A percentile compares a stretch with the other conserved stretches of the same genome.
phyloP scores from a whole-genome alignment of 2,888 invertebrate genomes.

The Chloroclysta siterata region DNA sequence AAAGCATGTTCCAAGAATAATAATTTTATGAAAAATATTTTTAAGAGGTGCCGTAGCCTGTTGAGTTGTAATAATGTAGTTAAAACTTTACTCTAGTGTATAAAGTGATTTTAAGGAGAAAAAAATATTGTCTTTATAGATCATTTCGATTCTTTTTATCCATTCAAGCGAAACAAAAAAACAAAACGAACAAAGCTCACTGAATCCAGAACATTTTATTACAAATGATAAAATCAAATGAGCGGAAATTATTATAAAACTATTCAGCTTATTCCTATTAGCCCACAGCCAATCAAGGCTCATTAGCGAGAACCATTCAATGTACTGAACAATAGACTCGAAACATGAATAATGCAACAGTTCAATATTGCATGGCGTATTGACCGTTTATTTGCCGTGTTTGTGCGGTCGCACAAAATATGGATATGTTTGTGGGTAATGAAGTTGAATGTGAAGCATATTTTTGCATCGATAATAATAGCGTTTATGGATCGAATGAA shows the following conservation, averaged over 20 bases:
- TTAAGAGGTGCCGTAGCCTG: too few relatives aligned
- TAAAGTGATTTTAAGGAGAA: too few relatives aligned
- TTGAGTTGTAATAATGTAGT: too few relatives aligned
- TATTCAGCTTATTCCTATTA: slow-evolving; percentile 10
- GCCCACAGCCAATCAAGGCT: slow-evolving; percentile 20
- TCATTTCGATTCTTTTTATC: too few relatives aligned
- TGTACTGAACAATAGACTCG: slow-evolving; percentile 20
- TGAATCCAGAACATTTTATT: too few relatives aligned
- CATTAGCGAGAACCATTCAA: slow-evolving; percentile 19
- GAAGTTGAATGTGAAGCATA: slow-evolving; percentile 3
- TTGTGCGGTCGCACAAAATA: slow-evolving; percentile 10
- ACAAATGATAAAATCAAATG: background rate
- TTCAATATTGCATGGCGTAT: slow-evolving; percentile 26
- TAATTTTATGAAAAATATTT: too few relatives aligned
- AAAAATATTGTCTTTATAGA: too few relatives aligned
- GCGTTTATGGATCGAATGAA: background rate
- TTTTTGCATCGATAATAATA: background rate
- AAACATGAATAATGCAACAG: slow-evolving; percentile 33
- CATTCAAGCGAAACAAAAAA: too few relatives aligned
- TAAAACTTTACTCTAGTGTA: too few relatives aligned
- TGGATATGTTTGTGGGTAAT: slow-evolving; percentile 25
- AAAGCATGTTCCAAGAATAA: too few relatives aligned
- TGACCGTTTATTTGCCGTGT: slow-evolving; percentile 22
- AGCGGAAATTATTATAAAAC: slow-evolving; percentile 3
- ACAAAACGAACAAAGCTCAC: too few relatives aligned